phyloP scores from a whole-genome alignment of 2,797 vertebrate genomes.

The Pantherophis alleghaniensis region DNA sequence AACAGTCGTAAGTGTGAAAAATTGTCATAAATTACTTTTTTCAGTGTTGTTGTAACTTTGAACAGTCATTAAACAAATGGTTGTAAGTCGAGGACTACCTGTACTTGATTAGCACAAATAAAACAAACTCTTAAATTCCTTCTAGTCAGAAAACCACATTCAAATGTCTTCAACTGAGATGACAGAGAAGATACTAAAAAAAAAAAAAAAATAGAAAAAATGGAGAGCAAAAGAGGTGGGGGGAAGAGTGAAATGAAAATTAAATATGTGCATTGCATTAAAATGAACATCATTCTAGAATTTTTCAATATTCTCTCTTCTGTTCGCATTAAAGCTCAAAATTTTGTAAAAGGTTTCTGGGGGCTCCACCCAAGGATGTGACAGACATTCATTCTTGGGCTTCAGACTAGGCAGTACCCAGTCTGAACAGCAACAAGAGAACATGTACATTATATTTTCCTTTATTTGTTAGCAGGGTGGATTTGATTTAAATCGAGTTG shows the following conservation, averaged over 20 bases:
- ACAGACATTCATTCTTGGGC: background rate
- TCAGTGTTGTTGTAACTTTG: too few relatives aligned
- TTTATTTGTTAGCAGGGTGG: background rate
- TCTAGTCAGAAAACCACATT: background rate
- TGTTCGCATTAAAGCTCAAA: background rate
- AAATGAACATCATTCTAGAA: background rate
- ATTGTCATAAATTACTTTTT: too few relatives aligned
- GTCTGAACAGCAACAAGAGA: background rate
- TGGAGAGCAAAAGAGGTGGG: background rate
- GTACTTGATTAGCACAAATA: background rate
- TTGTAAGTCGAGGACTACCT: background rate
- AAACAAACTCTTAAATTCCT: background rate
- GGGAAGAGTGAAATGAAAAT: background rate
- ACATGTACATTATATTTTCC: background rate
- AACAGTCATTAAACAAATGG: too few relatives aligned
- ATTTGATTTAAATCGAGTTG: too few relatives aligned
- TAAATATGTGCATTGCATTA: background rate
- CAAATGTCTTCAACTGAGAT: background rate
- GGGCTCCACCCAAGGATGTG: background rate
- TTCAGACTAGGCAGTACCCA: background rate
- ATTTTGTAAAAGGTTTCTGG: background rate
- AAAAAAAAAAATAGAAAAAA: background rate
- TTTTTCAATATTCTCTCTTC: background rate
- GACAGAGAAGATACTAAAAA: background rate
- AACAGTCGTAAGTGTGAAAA: too few relatives aligned